Evolutionary conservation across 2,797 vertebrate species (phyloP).

Genomic region (Austrolebias charrua): DNA sequence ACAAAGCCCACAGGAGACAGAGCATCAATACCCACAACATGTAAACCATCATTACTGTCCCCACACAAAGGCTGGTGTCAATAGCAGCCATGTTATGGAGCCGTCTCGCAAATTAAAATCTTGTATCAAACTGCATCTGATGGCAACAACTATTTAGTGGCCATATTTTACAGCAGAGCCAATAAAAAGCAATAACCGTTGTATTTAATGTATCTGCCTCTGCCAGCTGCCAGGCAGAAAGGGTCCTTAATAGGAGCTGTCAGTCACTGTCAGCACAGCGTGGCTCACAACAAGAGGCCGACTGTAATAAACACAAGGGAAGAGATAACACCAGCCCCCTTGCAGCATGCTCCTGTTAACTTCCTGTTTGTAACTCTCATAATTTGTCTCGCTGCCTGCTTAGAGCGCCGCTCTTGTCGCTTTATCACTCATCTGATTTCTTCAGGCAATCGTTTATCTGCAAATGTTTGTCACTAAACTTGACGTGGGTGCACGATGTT

Average conservation of each 20-base stretch:
- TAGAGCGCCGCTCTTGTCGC: constrained; percentile 51
- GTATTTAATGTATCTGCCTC: constrained; percentile 98
- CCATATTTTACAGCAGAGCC: constrained; percentile 90
- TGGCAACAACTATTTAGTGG: constrained; percentile 92
- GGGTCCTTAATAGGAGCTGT: constrained; percentile 95
- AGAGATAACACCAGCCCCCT: constrained; percentile 82
- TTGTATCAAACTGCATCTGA: constrained; percentile 93
- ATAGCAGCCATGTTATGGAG: constrained; percentile 86
- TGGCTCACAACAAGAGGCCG: constrained; percentile 83
- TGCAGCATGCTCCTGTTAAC: constrained; percentile 82
- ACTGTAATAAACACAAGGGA: constrained; percentile 92
- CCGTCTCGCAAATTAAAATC: constrained; percentile 99
- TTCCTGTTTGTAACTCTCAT: constrained; percentile 84
- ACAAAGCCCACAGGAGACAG: constrained; percentile 88
- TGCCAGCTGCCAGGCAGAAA: constrained; percentile 87
- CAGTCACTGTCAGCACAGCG: constrained; percentile 89
- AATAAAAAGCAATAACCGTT: constrained; percentile 98
- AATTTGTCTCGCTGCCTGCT: constrained; percentile 73
- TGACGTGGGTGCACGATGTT: neutral
- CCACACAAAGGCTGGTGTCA: constrained; percentile 92
- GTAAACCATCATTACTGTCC: constrained; percentile 90
- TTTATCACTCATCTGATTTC: constrained; percentile 26
- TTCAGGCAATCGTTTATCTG: constrained; percentile 4
- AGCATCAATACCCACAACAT: constrained; percentile 92
- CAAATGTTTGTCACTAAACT: neutral